Evolutionary conservation across 2,888 invertebrate species (phyloP).

Genomic region (Cryptophagus acutangulus): DNA sequence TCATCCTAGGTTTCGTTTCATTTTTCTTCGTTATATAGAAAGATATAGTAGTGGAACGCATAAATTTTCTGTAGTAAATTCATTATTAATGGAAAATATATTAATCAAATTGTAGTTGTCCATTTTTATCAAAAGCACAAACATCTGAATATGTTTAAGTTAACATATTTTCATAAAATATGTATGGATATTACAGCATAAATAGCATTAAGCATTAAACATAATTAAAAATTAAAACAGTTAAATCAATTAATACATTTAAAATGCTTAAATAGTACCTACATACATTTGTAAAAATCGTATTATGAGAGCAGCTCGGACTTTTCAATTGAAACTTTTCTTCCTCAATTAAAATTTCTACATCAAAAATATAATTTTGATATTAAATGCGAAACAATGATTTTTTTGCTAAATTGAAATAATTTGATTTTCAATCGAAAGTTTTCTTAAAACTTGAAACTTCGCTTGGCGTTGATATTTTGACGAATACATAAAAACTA

Average conservation of each 20-base stretch:
- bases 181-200: neutral
- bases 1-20: too few relatives aligned
- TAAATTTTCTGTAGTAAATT: too few relatives aligned
- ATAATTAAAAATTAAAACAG: slow-evolving; percentile 13
- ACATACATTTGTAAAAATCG: slow-evolving; percentile 5
- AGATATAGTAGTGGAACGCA: too few relatives aligned
- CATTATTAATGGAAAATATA: too few relatives aligned
- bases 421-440: slow-evolving; percentile 28
- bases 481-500: slow-evolving; percentile 18
- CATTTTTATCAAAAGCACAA: too few relatives aligned
- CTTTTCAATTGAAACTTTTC: neutral
- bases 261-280: slow-evolving; percentile 31
- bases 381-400: neutral
- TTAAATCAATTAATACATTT: slow-evolving; percentile 26
- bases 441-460: slow-evolving; percentile 18
- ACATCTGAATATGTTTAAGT: too few relatives aligned
- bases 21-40: too few relatives aligned
- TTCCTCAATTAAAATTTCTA: neutral
- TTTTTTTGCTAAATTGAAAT: too few relatives aligned
- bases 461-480: slow-evolving; percentile 17
- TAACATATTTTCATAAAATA: slow-evolving; percentile 4
- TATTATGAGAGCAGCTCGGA: neutral
- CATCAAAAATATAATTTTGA: neutral
- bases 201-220: slow-evolving; percentile 5
- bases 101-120: too few relatives aligned